phyloP scores from a whole-genome alignment of 2,888 invertebrate species.

The Macrophya annulata region DNA sequence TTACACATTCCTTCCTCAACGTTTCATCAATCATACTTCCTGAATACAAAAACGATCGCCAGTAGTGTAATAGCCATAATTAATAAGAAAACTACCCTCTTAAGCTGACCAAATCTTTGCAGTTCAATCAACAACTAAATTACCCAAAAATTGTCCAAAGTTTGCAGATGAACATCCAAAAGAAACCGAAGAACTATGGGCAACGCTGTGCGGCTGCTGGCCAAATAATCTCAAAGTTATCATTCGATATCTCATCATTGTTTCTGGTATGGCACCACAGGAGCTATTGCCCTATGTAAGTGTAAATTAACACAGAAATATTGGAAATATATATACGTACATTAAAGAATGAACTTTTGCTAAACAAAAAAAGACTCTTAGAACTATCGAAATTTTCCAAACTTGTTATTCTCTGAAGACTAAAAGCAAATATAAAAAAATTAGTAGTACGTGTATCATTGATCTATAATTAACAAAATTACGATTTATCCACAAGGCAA shows the following conservation, averaged over 20 bases:
- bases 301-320: conserved; percentile 65
- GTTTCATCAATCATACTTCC: background rate
- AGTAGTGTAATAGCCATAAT: background rate
- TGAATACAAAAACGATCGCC: background rate
- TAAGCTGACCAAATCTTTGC: background rate
- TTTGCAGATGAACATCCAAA: conserved; percentile 97
- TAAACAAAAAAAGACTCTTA: background rate
- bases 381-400: background rate
- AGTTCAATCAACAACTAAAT: background rate
- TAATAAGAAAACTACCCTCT: background rate
- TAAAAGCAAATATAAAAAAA: background rate
- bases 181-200: conserved; percentile 98
- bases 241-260: conserved; percentile 96
- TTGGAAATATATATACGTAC: background rate
- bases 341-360: background rate
- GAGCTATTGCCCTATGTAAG: conserved; percentile 95
- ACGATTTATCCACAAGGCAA: conserved; percentile 85
- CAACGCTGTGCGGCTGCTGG: conserved; percentile 97
- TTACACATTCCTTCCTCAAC: background rate
- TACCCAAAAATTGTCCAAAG: conserved; percentile 80
- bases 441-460: background rate
- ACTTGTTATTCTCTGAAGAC: background rate
- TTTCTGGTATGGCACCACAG: conserved; percentile 98
- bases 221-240: conserved; percentile 98
- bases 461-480: background rate